These are phyloP conservation scores for Shargacucullia verbasci DNA, from an alignment of 2,888 invertebrate genomes.

Conservation along the genomic window DNA sequence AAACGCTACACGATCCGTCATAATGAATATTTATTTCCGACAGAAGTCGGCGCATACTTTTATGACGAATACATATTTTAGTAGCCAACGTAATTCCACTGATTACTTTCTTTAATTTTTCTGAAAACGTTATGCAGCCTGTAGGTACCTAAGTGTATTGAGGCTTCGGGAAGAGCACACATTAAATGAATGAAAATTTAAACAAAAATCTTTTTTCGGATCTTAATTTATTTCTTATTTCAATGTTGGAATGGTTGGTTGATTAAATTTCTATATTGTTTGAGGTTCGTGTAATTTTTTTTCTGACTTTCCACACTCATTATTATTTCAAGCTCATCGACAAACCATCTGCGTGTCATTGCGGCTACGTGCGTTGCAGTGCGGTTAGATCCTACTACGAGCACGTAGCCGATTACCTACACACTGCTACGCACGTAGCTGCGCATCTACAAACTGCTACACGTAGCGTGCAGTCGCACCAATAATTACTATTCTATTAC, in stretches of 20 bases:
- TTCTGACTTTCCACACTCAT: too few species aligned
- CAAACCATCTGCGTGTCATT: too few species aligned
- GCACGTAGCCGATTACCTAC: too few species aligned
- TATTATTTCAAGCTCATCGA: too few species aligned
- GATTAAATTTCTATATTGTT: not conserved
- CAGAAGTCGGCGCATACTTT: constrained; percentile 86
- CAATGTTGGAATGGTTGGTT: constrained; percentile 20
- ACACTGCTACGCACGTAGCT: too few species aligned
- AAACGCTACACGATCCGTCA: constrained; percentile 86
- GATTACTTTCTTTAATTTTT: constrained; percentile 89
- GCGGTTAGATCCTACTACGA: too few species aligned
- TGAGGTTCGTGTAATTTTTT: too few species aligned
- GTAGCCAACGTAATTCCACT: constrained; percentile 86
- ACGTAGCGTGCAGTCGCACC: too few species aligned
- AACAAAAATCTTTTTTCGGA: constrained; percentile 62
- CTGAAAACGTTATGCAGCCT: constrained; percentile 74
- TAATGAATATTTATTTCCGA: constrained; percentile 88
- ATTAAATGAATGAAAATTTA: constrained; percentile 76
- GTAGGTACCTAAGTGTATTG: constrained; percentile 79
- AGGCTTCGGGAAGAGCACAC: constrained; percentile 78
- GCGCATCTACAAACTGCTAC: too few species aligned
- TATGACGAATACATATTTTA: constrained; percentile 89
- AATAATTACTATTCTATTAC: too few species aligned
- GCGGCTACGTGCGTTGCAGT: too few species aligned
- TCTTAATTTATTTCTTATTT: constrained; percentile 26